Base-by-base conservation (phyloP, 2,113 vertebrate genomes). In the Grallaria varia region DNA sequence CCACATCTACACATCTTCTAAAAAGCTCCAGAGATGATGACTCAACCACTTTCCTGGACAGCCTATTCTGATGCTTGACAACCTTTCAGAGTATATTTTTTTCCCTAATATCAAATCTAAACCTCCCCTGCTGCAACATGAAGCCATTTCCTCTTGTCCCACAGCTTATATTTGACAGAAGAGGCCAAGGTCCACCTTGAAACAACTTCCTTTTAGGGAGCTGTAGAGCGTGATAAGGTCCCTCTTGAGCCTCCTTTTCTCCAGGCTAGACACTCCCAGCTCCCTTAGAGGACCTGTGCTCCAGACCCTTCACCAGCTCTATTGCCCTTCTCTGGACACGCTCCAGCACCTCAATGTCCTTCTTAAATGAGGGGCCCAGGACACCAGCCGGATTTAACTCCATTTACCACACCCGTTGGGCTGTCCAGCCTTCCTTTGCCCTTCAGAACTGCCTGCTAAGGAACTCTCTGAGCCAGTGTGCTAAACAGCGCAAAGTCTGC, bases 151-250 rank as follows among this genome's bases (percentile, higher is more conserved):
- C 12, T 85, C 45, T 53, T 79, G 14, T 31, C 24, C 44, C 52
- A 11, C 35, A 0, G 0, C n/a, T 52, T 45, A 7, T 3, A 31
- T n/a, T 27, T 4, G 5, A 7, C 25, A 53, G 44, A 66, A 47
- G 39, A 45, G 10, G 4, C 24, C 0, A 0, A 13, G 10, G 4
- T 6, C 12, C 21, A 27, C 17, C 20, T 59, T 79, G 30, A 37
- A 40, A 4, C 30, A 53, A 0, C 6, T 37, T 59, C 19, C 6
- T 5, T 56, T 27, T 39, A 5, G 4, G 17, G 44, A 52, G 10
- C n/a, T 63, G 14, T 33, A 24, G 22, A 18, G 24, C 21, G 23
- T 30, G 21, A 1, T 53, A 16, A 35, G 30, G 12, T 79, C 21
- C 25, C 44, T 58, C 16, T n/a, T 27, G 25, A 67, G 18, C n/a